A percentile compares a stretch with the other conserved stretches of the same genome.
phyloP scores from a whole-genome alignment of 2,888 invertebrate genomes.

The Ischnura elegans region DNA sequence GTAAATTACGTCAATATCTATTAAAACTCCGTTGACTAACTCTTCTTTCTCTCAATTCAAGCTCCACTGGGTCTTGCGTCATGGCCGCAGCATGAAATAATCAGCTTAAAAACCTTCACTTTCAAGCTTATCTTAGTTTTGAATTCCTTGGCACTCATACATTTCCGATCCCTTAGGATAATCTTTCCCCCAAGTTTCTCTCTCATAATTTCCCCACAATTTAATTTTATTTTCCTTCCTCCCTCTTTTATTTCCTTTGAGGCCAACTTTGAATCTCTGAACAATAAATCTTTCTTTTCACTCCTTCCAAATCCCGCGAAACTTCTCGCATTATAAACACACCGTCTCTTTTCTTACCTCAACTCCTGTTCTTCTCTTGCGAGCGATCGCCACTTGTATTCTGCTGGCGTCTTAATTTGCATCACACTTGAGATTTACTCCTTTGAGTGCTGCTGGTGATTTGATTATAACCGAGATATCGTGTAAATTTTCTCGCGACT shows the following conservation, averaged over 20 bases:
- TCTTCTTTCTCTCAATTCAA: not conserved
- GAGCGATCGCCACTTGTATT: not conserved
- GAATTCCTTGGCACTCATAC: constrained; percentile 35
- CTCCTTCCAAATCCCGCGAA: constrained; percentile 32
- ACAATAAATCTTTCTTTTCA: constrained; percentile 59
- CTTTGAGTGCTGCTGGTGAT: not conserved
- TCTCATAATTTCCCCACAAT: constrained; percentile 65
- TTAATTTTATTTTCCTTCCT: constrained; percentile 60
- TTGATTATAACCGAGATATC: not conserved
- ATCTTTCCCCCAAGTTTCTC: constrained; percentile 57
- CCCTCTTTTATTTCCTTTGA: constrained; percentile 44
- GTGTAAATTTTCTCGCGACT: not conserved
- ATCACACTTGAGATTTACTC: not conserved
- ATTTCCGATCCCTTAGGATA: constrained; percentile 25
- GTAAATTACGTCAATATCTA: no score
- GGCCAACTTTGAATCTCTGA: constrained; percentile 55
- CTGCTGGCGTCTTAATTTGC: not conserved
- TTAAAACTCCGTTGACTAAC: not conserved
- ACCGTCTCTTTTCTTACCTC: not conserved
- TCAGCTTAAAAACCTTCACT: constrained; percentile 23
- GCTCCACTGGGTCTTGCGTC: constrained; percentile 45
- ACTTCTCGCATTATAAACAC: constrained; percentile 58
- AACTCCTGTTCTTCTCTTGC: not conserved
- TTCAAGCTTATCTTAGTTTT: constrained; percentile 10
- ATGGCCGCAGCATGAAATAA: constrained; percentile 34